phyloP scores from a whole-genome alignment of 2,797 vertebrate species.

The Xenentodon cancila region DNA sequence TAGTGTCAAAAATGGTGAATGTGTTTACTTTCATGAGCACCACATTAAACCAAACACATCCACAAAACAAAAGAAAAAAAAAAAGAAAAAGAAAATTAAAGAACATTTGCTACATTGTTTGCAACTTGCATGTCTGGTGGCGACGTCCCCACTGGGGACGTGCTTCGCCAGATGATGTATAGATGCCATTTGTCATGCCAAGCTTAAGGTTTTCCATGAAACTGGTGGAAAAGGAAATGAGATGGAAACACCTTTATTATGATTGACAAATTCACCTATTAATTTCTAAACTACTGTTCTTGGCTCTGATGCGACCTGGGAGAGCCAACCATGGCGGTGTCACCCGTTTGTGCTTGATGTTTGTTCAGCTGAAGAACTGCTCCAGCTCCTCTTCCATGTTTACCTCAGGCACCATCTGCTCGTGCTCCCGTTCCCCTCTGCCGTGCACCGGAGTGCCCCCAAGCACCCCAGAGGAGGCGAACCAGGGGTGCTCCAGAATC shows the following conservation, averaged over 20 bases:
- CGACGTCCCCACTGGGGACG: conserved; percentile 34
- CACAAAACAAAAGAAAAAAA: conserved; percentile 14
- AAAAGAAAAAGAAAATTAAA: conserved; percentile 27
- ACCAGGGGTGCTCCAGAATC: conserved; percentile 99
- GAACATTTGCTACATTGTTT: conserved; percentile 86
- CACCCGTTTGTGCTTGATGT: conserved; percentile 72
- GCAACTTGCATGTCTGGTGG: conserved; percentile 78
- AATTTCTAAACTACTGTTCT: conserved; percentile 76
- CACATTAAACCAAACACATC: conserved; percentile 72
- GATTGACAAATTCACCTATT: conserved; percentile 82
- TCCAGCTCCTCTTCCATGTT: conserved; percentile 98
- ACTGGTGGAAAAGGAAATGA: conserved; percentile 79
- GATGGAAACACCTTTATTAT: conserved; percentile 83
- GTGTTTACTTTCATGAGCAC: conserved; percentile 81
- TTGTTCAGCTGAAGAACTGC: conserved; percentile 97
- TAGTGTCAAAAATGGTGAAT: conserved; percentile 79
- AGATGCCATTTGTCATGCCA: conserved; percentile 76
- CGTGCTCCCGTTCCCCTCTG: conserved; percentile 89
- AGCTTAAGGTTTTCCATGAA: conserved; percentile 82
- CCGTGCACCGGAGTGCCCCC: conserved; percentile 83
- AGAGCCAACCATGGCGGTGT: conserved; percentile 64
- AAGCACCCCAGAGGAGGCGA: conserved; percentile 86
- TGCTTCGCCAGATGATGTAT: conserved; percentile 49
- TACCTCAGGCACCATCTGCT: conserved; percentile 98
- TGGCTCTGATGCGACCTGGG: conserved; percentile 63